Evolutionary conservation across 2,797 vertebrate species (phyloP), one percentile per base, ranked within the genome.

Genomic region (Xenentodon cancila): DNA sequence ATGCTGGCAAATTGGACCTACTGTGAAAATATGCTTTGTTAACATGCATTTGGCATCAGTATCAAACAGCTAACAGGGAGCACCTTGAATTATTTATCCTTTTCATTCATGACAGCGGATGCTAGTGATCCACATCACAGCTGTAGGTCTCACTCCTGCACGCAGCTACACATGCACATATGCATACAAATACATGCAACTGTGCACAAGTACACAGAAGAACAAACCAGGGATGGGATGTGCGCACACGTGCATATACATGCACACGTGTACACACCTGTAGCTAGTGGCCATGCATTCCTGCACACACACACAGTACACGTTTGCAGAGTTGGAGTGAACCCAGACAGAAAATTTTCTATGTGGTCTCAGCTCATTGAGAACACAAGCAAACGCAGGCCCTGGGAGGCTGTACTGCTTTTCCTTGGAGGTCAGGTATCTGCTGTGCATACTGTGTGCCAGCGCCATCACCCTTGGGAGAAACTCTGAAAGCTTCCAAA

Each of bases 21-120:
- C 72, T 72, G 68, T 49, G 71, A 68, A 75, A 69, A 52, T n/a
- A 30, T 19, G 64, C 73, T 75, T 55, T 17, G 12, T 59, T 86
- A 76, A 77, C 70, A 66, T 68, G 75, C 45, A 57, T 71, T 86
- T 85, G 83, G 85, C 84, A 71, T 64, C 48, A 20, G 13, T 71
- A 81, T 88, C 79, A 85, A 88, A 73, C 71, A 42, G 63, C 73
- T 53, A 73, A 71, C 69, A 58, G 52, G 80, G 81, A 88, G 47
- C 77, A 84, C 71, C 67, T 80, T 79, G 72, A 84, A 85, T 88
- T 83, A 80, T 86, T 85, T 88, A 81, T 84, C 68, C 68, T 78
- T 53, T 69, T 77, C 67, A 72, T 77, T 82, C 77, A 73, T 65
- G 71, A 65, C 59, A 80, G 79, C 80, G 68, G 65, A 77, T 67